Percentiles rank a stretch among this genome's conserved stretches.
phyloP scores from a whole-genome alignment of 30 jellyfish, hydroid and myxozoan genomes.

The Hydractinia echinata region DNA sequence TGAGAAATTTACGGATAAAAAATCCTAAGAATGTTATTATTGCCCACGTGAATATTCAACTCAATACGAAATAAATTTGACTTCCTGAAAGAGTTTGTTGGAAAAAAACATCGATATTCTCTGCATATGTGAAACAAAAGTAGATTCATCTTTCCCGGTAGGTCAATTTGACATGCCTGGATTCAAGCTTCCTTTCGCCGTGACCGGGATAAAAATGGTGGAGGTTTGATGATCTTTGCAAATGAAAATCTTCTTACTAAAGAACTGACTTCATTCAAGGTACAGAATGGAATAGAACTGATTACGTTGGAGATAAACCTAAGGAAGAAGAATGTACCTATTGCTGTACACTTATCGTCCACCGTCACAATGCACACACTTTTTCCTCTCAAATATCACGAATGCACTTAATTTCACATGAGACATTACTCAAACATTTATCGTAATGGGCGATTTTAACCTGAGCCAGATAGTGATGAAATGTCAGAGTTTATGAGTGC shows the following conservation, averaged over 20 bases:
- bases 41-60: too few species aligned
- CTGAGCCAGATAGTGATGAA: too few species aligned
- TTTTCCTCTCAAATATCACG: neutral
- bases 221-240: conserved; percentile 1
- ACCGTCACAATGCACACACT: conserved; percentile 11
- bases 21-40: too few species aligned
- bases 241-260: conserved; percentile 3
- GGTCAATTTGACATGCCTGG: too few species aligned
- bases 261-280: neutral
- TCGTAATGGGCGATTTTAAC: neutral
- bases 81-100: too few species aligned
- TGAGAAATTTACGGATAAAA: neutral
- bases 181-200: too few species aligned
- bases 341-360: conserved; percentile 6
- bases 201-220: conserved; percentile 5
- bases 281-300: neutral
- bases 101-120: too few species aligned
- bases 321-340: conserved; percentile 6
- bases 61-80: too few species aligned
- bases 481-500: too few species aligned
- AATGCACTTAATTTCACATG: neutral
- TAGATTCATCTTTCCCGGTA: too few species aligned
- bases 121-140: too few species aligned
- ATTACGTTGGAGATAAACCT: conserved; percentile 3
- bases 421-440: conserved; percentile 3